Base-by-base conservation (phyloP, 2,797 vertebrate species). In the Melanitta fusca region DNA sequence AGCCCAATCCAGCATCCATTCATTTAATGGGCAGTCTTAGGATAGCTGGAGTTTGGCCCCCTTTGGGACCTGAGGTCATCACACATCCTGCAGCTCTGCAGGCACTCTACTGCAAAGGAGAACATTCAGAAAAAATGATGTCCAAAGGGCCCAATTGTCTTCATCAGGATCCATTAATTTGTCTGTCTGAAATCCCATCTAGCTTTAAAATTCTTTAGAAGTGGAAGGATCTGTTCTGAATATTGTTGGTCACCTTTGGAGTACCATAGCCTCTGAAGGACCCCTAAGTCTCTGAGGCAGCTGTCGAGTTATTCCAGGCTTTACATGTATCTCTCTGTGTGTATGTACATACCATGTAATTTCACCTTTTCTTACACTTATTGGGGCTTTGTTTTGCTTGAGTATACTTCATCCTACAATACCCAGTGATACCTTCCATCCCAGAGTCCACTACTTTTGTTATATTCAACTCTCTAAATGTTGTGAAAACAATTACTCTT, bases 111-210 rank as follows among this genome's bases (percentile, higher is more conserved):
- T 73, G n/a, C 18, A 28, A 73, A 9, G 34, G 34, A 83, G 34
- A 60, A 7, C 0, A 0, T 22, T 68, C 3, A 2, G 51, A 56
- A 5, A 73, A 88, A 90, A 43, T 1, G 3, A 28, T 61, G 22
- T 81, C 65, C 70, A 79, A 51, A 77, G 16, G 21, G 18, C 8
- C 9, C 4, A 68, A 0, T 69, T 71, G 27, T 74, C 24, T 61
- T 77, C 0, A 3, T 58, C 24, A 54, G 24, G 30, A 65, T 19
- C 24, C 5, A 14, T 58, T 45, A 53, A 61, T 86, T 69, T 4
- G 41, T 62, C 41, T 72, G 5, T 45, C n/a, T 0, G 0, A 38
- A 32, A 38, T 15, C 18, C 8, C 3, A 24, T 41, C 13, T 38
- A 22, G 2, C 61, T 79, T 72, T 49, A 22, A 81, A 84, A 6